Evolutionary conservation across 1,140 invertebrate species (phyloP).

Genomic region (Sinonovacula constricta): DNA sequence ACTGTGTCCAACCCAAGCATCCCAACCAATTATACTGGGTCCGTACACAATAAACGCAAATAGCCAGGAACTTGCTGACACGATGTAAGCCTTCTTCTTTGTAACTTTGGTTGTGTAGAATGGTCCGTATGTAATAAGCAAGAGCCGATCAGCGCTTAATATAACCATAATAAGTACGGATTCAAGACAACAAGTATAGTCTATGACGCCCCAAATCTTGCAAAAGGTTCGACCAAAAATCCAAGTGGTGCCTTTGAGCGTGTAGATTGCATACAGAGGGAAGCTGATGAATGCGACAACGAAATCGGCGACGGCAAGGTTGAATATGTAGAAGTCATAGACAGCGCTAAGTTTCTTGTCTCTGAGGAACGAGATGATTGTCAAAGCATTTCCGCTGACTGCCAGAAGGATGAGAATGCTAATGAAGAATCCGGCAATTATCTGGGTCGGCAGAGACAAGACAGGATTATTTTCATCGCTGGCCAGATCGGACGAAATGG

Average conservation of each 20-base stretch:
- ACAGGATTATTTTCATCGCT: no score
- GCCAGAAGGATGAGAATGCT: constrained; percentile 52
- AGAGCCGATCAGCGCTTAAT: constrained; percentile 61
- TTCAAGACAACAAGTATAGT: constrained; percentile 63
- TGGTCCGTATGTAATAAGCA: constrained; percentile 57
- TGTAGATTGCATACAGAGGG: constrained; percentile 62
- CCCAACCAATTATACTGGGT: constrained; percentile 67
- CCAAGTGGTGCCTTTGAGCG: constrained; percentile 52
- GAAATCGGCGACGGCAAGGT: constrained; percentile 69
- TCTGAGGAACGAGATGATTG: constrained; percentile 62
- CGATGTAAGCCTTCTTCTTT: constrained; percentile 29
- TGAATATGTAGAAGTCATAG: constrained; percentile 71
- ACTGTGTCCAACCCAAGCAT: constrained; percentile 57
- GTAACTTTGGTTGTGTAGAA: constrained; percentile 52
- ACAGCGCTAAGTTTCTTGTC: constrained; percentile 65
- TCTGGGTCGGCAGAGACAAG: no score
- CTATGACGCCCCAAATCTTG: constrained; percentile 63
- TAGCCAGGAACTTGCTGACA: constrained; percentile 59
- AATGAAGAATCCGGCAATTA: constrained; percentile 44
- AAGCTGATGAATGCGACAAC: constrained; percentile 65
- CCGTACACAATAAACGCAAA: constrained; percentile 59
- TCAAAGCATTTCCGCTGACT: constrained; percentile 63
- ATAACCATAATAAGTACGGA: constrained; percentile 61
- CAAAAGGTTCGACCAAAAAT: constrained; percentile 61
- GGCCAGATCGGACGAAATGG: no score